A percentile compares a stretch with the other conserved stretches of the same genome.
These are phyloP conservation scores for Florisuga fusca DNA, from an alignment of 2,797 vertebrate species.

Conservation along the genomic window DNA sequence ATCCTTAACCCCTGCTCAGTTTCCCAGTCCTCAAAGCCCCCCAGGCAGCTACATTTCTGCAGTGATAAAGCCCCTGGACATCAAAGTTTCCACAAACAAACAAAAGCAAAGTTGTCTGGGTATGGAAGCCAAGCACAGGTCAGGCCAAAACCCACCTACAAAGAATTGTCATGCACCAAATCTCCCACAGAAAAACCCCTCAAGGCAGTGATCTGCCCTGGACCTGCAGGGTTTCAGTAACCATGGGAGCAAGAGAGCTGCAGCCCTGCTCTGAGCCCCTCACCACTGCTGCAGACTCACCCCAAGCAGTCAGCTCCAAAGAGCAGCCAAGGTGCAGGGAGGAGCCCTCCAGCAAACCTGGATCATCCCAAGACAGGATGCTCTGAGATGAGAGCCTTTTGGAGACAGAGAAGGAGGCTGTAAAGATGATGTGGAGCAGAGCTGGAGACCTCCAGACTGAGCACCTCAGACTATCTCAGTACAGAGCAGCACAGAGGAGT, in stretches of 20 bases:
- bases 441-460: not conserved
- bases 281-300: not conserved
- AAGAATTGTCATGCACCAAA: not conserved
- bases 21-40: not conserved
- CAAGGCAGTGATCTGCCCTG: not conserved
- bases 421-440: not conserved
- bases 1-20: not conserved
- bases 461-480: fast-evolving
- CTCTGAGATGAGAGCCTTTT: not conserved
- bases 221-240: not conserved
- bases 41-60: not conserved
- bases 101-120: not conserved
- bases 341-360: not conserved
- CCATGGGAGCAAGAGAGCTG: not conserved
- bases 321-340: not conserved
- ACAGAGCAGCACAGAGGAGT: not conserved
- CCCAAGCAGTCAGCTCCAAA: not conserved
- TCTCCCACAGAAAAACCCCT: not conserved
- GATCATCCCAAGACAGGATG: not conserved
- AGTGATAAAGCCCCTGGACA: not conserved
- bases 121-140: not conserved
- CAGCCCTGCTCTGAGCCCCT: fast-evolving
- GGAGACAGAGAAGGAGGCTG: not conserved
- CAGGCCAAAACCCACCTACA: not conserved
- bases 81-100: not conserved